phyloP scores from a whole-genome alignment of 2,888 invertebrate genomes.

The Metellina segmentata region DNA sequence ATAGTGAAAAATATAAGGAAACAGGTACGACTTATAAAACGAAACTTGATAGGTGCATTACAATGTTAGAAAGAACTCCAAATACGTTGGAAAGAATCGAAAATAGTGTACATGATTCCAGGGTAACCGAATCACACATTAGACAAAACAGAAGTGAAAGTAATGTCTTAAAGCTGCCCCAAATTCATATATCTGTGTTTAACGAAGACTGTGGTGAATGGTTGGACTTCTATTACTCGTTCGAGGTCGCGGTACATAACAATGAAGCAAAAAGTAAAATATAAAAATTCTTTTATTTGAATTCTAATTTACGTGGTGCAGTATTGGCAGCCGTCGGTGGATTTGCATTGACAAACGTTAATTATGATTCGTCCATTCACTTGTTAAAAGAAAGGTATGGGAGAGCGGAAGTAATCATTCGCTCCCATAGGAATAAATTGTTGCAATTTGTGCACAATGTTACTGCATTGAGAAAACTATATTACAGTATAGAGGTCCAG shows the following conservation, averaged over 20 bases:
- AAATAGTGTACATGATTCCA: too few species aligned
- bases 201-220: constrained; percentile 12
- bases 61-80: too few species aligned
- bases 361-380: constrained; percentile 28
- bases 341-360: constrained; percentile 13
- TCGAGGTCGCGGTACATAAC: constrained; percentile 41
- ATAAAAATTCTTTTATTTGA: constrained; percentile 43
- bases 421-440: constrained; percentile 8
- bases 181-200: too few species aligned
- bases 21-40: too few species aligned
- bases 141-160: too few species aligned
- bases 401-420: constrained; percentile 12
- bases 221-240: constrained; percentile 37
- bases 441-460: not conserved
- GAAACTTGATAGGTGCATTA: too few species aligned
- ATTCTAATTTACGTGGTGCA: constrained; percentile 38
- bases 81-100: too few species aligned
- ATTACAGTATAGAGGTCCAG: constrained; percentile 27
- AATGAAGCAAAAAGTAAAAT: not conserved
- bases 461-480: constrained; percentile 13
- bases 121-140: too few species aligned
- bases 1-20: too few species aligned
- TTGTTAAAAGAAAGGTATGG: constrained; percentile 27
- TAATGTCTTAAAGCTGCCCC: too few species aligned
- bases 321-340: too few species aligned